Evolutionary conservation across 1,140 invertebrate genomes (phyloP).

Genomic region (Gyrodactylus bullatarudis): DNA sequence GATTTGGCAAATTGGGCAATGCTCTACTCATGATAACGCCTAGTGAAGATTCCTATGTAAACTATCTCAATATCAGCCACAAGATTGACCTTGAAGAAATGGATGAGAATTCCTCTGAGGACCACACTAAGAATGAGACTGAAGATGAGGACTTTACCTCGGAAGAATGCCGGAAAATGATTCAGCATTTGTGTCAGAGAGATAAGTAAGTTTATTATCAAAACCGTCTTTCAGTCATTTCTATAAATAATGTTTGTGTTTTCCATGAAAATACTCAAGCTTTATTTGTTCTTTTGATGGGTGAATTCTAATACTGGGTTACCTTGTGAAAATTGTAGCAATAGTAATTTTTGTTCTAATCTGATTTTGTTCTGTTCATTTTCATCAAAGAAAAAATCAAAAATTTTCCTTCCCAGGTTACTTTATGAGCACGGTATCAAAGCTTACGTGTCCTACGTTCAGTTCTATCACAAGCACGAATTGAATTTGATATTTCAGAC

Average conservation of each 20-base stretch:
- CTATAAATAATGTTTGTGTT: too few relatives aligned
- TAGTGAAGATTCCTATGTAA: slow-evolving; percentile 51
- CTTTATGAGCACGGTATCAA: slow-evolving; percentile 50
- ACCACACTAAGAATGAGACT: neutral
- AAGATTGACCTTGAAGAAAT: slow-evolving; percentile 25
- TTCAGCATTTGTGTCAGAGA: neutral
- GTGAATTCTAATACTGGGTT: too few relatives aligned
- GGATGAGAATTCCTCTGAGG: neutral
- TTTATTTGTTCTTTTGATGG: too few relatives aligned
- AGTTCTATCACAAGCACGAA: slow-evolving; percentile 74
- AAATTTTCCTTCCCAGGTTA: neutral
- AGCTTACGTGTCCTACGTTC: slow-evolving; percentile 75
- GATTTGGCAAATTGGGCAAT: slow-evolving; percentile 51
- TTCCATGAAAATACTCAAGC: too few relatives aligned
- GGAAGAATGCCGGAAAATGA: neutral
- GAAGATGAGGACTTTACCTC: neutral
- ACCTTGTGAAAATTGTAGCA: too few relatives aligned
- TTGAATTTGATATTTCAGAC: slow-evolving; percentile 51
- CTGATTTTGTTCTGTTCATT: neutral
- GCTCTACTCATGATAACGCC: slow-evolving; percentile 50
- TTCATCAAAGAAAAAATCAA: neutral
- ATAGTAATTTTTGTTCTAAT: neutral
- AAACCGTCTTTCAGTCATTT: neutral
- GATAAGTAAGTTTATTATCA: neutral
- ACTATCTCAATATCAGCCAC: slow-evolving; percentile 66